Percentiles rank a stretch among this genome's conserved stretches.
phyloP scores from a whole-genome alignment of 2,888 invertebrate genomes.

The Yponomeuta malinellus region DNA sequence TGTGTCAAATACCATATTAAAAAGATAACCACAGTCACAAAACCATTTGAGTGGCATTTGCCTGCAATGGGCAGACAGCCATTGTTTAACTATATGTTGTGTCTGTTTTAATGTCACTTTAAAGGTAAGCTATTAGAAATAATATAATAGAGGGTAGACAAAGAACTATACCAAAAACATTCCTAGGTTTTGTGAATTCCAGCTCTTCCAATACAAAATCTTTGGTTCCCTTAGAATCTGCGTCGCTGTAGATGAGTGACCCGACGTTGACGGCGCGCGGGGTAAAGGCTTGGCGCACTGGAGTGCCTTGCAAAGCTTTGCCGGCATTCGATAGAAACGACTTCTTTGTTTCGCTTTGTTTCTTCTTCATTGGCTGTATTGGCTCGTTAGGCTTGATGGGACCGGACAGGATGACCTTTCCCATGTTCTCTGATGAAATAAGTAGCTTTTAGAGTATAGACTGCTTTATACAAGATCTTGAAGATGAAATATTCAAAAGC shows the following conservation, averaged over 20 bases:
- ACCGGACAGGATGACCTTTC: slow-evolving; percentile 40
- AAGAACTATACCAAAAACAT: slow-evolving; percentile 41
- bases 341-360: slow-evolving; percentile 45
- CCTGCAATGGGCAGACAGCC: no score
- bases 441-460: background rate
- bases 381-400: slow-evolving; percentile 59
- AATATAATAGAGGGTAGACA: slow-evolving; percentile 15
- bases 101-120: no score
- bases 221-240: slow-evolving; percentile 29
- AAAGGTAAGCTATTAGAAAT: no score
- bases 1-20: no score
- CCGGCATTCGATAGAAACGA: slow-evolving; percentile 59
- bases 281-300: slow-evolving; percentile 46
- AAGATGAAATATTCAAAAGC: background rate
- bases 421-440: slow-evolving; percentile 50
- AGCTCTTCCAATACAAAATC: slow-evolving; percentile 42
- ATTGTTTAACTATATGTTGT: no score
- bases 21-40: no score
- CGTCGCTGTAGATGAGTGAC: slow-evolving; percentile 54
- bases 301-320: slow-evolving; percentile 54
- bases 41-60: no score
- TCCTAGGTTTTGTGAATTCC: slow-evolving; percentile 52
- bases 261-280: slow-evolving; percentile 51
- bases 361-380: slow-evolving; percentile 20
- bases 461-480: background rate